Evolutionary conservation across 2,888 invertebrate genomes (phyloP).

Genomic region (Dioctria linearis): DNA sequence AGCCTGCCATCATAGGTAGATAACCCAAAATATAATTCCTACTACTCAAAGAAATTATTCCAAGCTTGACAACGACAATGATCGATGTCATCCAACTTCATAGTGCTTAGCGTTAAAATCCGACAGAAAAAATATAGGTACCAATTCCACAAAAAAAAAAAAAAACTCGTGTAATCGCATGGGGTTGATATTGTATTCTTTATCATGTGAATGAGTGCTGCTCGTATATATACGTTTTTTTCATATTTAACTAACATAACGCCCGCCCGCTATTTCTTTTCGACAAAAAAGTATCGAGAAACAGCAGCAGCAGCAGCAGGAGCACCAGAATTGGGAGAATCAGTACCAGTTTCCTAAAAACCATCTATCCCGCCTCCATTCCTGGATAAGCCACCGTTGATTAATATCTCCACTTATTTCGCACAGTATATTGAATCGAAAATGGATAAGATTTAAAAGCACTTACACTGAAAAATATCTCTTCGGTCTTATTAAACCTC

Average conservation of each 20-base stretch:
- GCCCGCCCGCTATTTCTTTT: neutral
- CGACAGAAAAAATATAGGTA: neutral
- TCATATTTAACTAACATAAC: slow-evolving; percentile 1
- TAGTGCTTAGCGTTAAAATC: neutral
- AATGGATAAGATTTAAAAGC: slow-evolving; percentile 48
- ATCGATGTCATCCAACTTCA: neutral
- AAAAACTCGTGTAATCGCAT: slow-evolving; percentile 11
- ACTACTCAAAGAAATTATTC: too few relatives aligned
- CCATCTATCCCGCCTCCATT: neutral
- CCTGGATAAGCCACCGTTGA: slow-evolving; percentile 16
- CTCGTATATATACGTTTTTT: neutral
- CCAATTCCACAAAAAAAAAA: neutral
- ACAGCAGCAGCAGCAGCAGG: too few relatives aligned
- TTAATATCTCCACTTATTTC: slow-evolving; percentile 38
- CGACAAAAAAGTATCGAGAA: neutral
- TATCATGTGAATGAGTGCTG: neutral
- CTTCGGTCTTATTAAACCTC: slow-evolving; percentile 35
- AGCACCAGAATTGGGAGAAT: too few relatives aligned
- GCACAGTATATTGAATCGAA: slow-evolving; percentile 40
- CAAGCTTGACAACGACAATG: neutral
- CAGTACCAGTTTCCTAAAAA: too few relatives aligned
- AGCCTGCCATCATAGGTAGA: too few relatives aligned
- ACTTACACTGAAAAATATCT: slow-evolving; percentile 48
- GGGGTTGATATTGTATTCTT: neutral
- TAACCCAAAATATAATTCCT: too few relatives aligned